These are phyloP conservation scores for Cephalopachus bancanus DNA, from an alignment of 2,797 vertebrate species.

Conservation along the genomic window DNA sequence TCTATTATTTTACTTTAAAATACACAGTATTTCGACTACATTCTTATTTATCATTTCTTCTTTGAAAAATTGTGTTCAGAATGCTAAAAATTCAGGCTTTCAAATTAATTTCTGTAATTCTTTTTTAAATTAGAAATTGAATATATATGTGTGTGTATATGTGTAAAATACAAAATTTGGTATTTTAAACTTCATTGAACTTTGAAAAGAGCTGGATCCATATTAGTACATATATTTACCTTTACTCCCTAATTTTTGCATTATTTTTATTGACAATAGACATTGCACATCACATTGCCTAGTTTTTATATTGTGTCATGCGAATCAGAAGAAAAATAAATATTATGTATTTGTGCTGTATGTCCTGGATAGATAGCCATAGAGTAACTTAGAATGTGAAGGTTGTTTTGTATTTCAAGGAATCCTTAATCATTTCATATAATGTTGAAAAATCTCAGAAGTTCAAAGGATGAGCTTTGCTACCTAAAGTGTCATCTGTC, in stretches of 20 bases:
- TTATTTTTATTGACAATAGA: neutral
- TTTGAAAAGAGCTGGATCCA: neutral
- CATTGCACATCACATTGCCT: neutral
- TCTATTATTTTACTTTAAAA: neutral
- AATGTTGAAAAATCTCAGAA: slow-evolving; percentile 53
- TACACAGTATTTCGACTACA: neutral
- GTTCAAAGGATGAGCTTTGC: slow-evolving; percentile 32
- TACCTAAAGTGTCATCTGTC: slow-evolving; percentile 22
- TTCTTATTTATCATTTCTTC: neutral
- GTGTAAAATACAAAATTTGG: neutral
- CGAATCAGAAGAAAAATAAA: neutral
- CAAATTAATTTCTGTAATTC: neutral
- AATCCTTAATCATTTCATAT: slow-evolving; percentile 1
- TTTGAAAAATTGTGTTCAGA: slow-evolving; percentile 29
- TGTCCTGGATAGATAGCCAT: neutral
- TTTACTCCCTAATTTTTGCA: neutral
- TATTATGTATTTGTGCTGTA: neutral
- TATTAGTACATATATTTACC: neutral
- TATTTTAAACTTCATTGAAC: slow-evolving; percentile 4
- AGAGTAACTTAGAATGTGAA: neutral
- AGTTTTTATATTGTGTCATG: neutral
- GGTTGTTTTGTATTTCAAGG: slow-evolving; percentile 36
- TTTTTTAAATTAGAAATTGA: neutral
- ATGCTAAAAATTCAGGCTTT: neutral
- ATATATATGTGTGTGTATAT: neutral